These are phyloP conservation scores for Aphyosemion australe DNA, from an alignment of 2,113 vertebrate genomes.

Conservation along the genomic window DNA sequence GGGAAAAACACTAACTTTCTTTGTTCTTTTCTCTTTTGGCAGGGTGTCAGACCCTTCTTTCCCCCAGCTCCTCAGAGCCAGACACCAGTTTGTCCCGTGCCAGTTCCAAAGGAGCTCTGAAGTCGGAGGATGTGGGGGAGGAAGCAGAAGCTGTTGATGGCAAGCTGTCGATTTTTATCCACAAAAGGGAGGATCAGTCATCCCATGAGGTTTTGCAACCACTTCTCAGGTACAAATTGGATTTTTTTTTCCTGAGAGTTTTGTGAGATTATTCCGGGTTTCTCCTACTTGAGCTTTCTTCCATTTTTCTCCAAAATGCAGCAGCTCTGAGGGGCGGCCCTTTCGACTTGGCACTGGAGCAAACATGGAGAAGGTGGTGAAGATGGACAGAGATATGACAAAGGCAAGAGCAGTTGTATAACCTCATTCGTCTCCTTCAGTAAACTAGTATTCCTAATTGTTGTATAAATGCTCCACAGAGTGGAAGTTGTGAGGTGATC, in stretches of 20 bases:
- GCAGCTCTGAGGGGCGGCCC: conserved; percentile 96
- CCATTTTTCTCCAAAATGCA: conserved; percentile 61
- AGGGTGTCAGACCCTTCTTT: conserved; percentile 97
- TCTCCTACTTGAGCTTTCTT: conserved; percentile 6
- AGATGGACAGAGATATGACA: conserved; percentile 99
- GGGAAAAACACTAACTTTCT: neutral
- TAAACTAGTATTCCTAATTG: neutral
- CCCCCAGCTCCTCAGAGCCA: conserved; percentile 93
- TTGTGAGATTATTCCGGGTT: neutral
- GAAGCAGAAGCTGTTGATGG: conserved; percentile 97
- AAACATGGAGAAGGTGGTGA: conserved; percentile 99
- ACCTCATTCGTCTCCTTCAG: neutral
- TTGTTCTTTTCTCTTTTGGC: conserved; percentile 1
- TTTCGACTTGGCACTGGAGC: conserved; percentile 97
- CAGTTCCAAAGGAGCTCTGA: conserved; percentile 91
- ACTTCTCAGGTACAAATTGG: conserved; percentile 85
- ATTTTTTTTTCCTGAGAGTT: neutral
- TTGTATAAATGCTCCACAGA: conserved; percentile 70
- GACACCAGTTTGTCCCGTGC: conserved; percentile 87
- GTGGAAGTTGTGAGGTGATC: conserved; percentile 94
- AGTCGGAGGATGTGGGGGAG: conserved; percentile 90
- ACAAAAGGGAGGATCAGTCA: conserved; percentile 97
- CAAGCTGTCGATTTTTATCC: conserved; percentile 97
- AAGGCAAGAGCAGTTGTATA: conserved; percentile 79
- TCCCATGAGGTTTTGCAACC: conserved; percentile 98